Evolutionary conservation across 2,113 vertebrate genomes (phyloP).

Genomic region (Oncorhynchus mykiss): DNA sequence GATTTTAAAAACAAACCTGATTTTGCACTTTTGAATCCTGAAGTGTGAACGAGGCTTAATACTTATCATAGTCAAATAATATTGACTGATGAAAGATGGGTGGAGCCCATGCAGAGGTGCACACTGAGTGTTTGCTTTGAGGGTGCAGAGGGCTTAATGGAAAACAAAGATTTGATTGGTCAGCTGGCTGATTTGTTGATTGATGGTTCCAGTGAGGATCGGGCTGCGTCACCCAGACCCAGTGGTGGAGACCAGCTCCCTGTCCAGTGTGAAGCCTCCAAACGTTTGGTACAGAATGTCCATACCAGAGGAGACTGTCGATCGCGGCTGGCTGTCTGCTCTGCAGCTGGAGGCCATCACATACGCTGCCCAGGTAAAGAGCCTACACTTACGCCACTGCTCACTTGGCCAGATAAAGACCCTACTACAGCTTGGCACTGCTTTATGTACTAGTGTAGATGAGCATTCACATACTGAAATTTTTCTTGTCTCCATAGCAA

Average conservation of each 20-base stretch:
- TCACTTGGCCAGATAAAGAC: no score
- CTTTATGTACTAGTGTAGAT: not conserved
- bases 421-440: no score
- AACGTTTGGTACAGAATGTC: conserved; percentile 96
- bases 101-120: no score
- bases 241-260: conserved; percentile 96
- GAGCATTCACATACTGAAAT: not conserved
- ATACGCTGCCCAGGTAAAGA: conserved; percentile 88
- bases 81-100: no score
- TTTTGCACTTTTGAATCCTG: no score
- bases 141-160: no score
- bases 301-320: conserved; percentile 93
- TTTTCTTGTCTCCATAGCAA: conserved; percentile 79
- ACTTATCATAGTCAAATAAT: no score
- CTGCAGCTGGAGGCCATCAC: conserved; percentile 96
- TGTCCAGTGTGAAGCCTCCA: conserved; percentile 94
- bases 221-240: conserved; percentile 94
- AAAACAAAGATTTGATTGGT: not conserved
- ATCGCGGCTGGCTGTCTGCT: conserved; percentile 93
- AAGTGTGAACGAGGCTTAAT: no score
- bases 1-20: no score
- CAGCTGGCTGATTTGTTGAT: not conserved
- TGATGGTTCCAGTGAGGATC: conserved; percentile 80
- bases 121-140: no score
- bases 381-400: not conserved